phyloP scores from a whole-genome alignment of 2,113 vertebrate genomes.

The Motacilla alba region DNA sequence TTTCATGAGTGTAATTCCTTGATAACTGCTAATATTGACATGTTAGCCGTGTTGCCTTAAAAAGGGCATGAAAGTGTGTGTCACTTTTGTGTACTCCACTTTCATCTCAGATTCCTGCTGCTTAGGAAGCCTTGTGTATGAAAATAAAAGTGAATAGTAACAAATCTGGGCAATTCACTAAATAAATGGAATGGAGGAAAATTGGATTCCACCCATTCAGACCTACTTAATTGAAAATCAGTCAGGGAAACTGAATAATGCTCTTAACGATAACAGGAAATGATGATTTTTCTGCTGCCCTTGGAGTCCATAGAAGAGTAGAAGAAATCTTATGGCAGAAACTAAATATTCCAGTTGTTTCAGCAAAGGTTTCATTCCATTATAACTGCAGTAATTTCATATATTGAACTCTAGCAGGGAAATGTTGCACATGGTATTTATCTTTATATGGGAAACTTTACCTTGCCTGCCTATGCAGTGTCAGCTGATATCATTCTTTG shows the following conservation, averaged over 20 bases:
- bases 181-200: background rate
- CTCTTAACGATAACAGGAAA: background rate
- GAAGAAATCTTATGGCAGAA: conserved; percentile 5
- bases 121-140: background rate
- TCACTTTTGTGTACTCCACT: background rate
- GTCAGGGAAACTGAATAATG: background rate
- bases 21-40: background rate
- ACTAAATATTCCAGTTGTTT: background rate
- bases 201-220: background rate
- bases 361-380: conserved; percentile 3
- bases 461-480: background rate
- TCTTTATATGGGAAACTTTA: conserved; percentile 48
- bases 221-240: conserved; percentile 27
- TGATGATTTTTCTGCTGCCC: background rate
- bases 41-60: background rate
- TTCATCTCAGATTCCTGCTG: background rate
- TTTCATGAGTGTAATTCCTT: background rate
- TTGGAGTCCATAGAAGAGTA: background rate
- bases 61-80: background rate
- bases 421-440: conserved; percentile 20
- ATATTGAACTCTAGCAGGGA: conserved; percentile 25
- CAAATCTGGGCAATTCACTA: background rate
- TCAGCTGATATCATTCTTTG: conserved; percentile 7
- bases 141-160: background rate
- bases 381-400: conserved; percentile 36